These are phyloP conservation scores for Carollia perspicillata DNA, from an alignment of 2,113 vertebrate species.

Conservation along the genomic window DNA sequence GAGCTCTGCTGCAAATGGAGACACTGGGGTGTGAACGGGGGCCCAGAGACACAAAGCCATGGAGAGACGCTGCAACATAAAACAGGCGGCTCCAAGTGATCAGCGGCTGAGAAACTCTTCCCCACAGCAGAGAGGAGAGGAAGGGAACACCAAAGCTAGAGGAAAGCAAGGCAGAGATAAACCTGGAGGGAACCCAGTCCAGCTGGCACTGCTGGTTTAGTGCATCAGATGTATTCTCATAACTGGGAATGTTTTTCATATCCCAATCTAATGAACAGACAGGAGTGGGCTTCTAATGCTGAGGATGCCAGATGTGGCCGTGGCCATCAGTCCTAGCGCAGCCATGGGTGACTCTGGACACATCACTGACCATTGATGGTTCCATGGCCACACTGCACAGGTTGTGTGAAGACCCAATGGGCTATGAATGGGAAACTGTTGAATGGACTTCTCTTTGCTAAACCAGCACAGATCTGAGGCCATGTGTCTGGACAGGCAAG, in stretches of 20 bases:
- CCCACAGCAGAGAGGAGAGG: background rate
- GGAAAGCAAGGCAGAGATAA: background rate
- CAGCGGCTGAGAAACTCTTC: background rate
- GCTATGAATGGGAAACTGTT: background rate
- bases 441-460: background rate
- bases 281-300: fast-evolving
- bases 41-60: background rate
- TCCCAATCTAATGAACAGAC: background rate
- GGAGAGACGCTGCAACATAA: fast-evolving
- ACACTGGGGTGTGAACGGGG: background rate
- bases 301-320: fast-evolving
- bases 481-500: background rate
- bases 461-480: background rate
- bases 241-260: background rate
- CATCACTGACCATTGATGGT: background rate
- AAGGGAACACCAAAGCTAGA: background rate
- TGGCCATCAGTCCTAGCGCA: background rate
- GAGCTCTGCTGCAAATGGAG: background rate
- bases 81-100: background rate
- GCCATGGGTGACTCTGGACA: background rate
- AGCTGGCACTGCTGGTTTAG: background rate
- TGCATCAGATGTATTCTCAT: background rate
- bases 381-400: too few species aligned
- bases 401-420: background rate
- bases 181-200: background rate